Evolutionary conservation across 2,797 vertebrate species (phyloP).

Genomic region (Anguilla marmorata): DNA sequence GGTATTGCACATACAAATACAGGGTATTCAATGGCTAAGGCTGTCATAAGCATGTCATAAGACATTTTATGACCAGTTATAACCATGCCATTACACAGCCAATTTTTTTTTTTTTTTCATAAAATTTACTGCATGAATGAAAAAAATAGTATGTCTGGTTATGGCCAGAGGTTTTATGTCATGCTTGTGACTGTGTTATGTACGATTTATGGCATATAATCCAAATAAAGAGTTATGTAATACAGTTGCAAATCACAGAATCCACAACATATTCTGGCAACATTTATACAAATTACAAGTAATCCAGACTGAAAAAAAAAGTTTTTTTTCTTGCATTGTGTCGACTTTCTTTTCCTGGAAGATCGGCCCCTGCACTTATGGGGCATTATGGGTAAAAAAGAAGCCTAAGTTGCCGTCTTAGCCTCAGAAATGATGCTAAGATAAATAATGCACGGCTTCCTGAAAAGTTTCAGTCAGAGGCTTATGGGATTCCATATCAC

Average conservation of each 20-base stretch:
- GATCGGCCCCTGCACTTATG: not conserved
- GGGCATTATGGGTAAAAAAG: not conserved
- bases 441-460: constrained; percentile 13
- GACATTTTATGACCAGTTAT: not conserved
- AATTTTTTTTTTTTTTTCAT: not conserved
- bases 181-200: not conserved
- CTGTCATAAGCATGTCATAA: not conserved
- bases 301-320: not conserved
- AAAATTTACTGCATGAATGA: not conserved
- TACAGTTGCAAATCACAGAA: not conserved
- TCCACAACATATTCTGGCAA: not conserved
- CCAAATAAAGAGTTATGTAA: not conserved
- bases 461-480: not conserved
- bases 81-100: not conserved
- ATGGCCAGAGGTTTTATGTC: not conserved
- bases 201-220: not conserved
- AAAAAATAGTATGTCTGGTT: not conserved
- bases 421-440: constrained; percentile 2
- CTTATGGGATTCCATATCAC: not conserved
- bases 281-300: not conserved
- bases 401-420: no score
- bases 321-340: not conserved
- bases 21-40: not conserved
- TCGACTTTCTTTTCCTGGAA: not conserved
- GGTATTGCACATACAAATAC: not conserved